A percentile compares a stretch with the other conserved stretches of the same genome.
Conservation (phyloP, 2,797 vertebrate species). For the Hipposideros larvatus region DNA sequence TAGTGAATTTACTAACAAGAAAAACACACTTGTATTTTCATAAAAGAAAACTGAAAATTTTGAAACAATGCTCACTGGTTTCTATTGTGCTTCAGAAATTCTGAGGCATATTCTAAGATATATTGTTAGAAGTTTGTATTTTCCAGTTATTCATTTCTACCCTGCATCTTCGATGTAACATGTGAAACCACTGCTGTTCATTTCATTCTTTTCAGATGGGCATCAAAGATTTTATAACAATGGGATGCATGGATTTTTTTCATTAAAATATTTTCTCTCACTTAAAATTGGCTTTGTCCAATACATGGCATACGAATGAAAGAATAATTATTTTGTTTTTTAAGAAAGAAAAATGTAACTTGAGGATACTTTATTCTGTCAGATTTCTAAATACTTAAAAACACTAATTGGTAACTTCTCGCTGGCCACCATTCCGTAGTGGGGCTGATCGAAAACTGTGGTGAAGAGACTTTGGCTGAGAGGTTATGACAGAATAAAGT, state of each 20-base stretch:
- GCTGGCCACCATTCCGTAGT: background rate
- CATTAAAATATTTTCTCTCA: slow-evolving; percentile 64
- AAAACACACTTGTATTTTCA: slow-evolving; percentile 83
- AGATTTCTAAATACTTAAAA: slow-evolving; percentile 37
- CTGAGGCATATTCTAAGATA: slow-evolving; percentile 46
- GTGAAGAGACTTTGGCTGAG: slow-evolving; percentile 19
- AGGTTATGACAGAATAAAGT: slow-evolving; percentile 41
- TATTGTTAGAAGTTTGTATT: slow-evolving; percentile 23
- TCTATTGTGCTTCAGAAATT: slow-evolving; percentile 80
- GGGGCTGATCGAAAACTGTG: background rate
- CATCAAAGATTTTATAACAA: slow-evolving; percentile 47
- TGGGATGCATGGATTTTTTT: slow-evolving; percentile 31
- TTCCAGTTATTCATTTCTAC: slow-evolving; percentile 50
- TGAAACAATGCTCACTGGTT: slow-evolving; percentile 79
- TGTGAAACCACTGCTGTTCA: slow-evolving; percentile 49
- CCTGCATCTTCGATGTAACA: slow-evolving; percentile 13
- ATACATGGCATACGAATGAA: slow-evolving; percentile 28
- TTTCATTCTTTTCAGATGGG: slow-evolving; percentile 43
- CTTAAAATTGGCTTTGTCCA: slow-evolving; percentile 52
- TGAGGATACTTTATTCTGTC: slow-evolving; percentile 47
- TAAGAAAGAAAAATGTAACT: slow-evolving; percentile 60
- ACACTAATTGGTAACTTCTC: background rate
- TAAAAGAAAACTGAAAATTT: slow-evolving; percentile 84
- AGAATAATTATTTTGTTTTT: slow-evolving; percentile 6
- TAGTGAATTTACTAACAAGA: slow-evolving; percentile 80